Conservation (phyloP, 2,113 vertebrate genomes). For the Catagonus wagneri region DNA sequence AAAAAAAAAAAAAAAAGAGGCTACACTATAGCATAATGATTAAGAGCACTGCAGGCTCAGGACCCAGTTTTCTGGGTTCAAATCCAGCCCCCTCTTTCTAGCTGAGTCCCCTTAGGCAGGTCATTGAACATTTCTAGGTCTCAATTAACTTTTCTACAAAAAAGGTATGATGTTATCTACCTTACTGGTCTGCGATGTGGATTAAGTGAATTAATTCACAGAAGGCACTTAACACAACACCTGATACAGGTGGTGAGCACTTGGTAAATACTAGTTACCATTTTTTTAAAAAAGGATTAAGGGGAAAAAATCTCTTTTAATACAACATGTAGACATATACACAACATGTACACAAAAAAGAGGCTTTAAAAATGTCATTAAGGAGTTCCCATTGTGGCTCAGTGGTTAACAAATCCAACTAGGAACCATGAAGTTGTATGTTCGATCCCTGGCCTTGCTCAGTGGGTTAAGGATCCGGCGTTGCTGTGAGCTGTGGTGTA, state of each 20-base stretch:
- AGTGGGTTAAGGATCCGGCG: too few species aligned
- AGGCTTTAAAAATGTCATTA: background rate
- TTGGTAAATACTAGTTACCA: background rate
- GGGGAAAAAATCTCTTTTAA: background rate
- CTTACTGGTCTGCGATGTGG: background rate
- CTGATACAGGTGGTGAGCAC: background rate
- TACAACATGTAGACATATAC: background rate
- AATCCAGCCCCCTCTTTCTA: background rate
- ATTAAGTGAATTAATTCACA: background rate
- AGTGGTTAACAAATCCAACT: too few species aligned
- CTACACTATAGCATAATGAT: too few species aligned
- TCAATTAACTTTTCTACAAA: background rate
- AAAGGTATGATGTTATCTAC: background rate
- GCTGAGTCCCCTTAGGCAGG: background rate
- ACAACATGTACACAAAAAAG: too few species aligned
- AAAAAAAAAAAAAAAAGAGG: background rate
- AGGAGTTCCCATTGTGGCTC: too few species aligned
- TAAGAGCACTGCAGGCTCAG: background rate
- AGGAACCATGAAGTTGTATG: too few species aligned
- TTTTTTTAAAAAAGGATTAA: background rate
- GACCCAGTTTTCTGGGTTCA: background rate
- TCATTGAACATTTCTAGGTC: background rate
- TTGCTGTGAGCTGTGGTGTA: too few species aligned
- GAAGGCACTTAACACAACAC: background rate
- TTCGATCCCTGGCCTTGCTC: too few species aligned